Base-by-base conservation (phyloP, 1,140 invertebrate genomes). In the Orchestia grillus region DNA sequence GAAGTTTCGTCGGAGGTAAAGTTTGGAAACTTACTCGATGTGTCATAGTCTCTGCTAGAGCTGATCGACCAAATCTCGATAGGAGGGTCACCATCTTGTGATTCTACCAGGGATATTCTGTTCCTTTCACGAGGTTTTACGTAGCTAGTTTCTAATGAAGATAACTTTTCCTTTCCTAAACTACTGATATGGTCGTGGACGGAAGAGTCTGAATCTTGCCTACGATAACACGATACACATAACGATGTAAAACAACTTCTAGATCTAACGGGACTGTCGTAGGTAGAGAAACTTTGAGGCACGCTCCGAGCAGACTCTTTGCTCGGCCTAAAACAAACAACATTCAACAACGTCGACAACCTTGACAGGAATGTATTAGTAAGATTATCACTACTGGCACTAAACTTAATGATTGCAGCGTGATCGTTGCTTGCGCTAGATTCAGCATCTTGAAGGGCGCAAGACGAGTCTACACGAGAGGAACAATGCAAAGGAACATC, bases 261-360 rank as follows among this genome's bases (percentile, higher is more conserved):
- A 45, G 92, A 94, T n/a, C 92, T 94, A 94, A 44, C 44, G 36
- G 92, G 92, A 94, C 92, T 47, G 11, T 42, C 16, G 44, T 94
- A 94, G 44, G 92, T 44, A 44, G 16, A 8, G 44, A 94, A 94
- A 23, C 40, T 94, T 45, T 94, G 43, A 40, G 92, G 92, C 44
- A 44, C 41, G 11, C 44, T 45, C 44, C 92, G 43, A 44, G 40
- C 44, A 45, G 92, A 94, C 47, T 94, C 92, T 94, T 16, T 94
- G 40, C 11, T 94, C 44, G 92, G 36, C 44, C 92, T 94, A 94
- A 94, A 94, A 45, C 92, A 94, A 40, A 94, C 92, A 94, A 94
- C 92, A 94, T 94, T 94, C 92, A 94, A 94, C 92, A 94, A 47
- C 92, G 92, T 44, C 43, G 92, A 94, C 92, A 94, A 94, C 92